Conservation (phyloP, 2,888 invertebrate genomes). For the Capitulum mitella region DNA sequence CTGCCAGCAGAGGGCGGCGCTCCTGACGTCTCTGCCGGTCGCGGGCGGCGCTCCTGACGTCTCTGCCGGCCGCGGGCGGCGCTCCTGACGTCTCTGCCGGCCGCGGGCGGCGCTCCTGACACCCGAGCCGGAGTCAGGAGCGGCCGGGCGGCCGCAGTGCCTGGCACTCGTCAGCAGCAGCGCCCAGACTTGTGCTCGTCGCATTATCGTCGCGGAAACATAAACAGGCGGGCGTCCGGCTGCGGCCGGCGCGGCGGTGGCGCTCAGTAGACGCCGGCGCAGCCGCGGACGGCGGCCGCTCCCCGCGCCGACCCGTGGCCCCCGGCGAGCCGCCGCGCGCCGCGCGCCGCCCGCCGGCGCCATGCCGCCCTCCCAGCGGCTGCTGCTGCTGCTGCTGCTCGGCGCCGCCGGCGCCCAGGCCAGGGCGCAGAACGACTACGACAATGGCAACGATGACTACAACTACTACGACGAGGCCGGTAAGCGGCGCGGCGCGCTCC, state of each 20-base stretch:
- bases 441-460: conserved; percentile 36
- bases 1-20: neutral
- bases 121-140: neutral
- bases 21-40: neutral
- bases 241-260: conserved; percentile 43
- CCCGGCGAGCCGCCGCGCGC: conserved; percentile 20
- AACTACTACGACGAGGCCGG: conserved; percentile 36
- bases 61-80: neutral
- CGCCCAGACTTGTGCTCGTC: neutral
- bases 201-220: neutral
- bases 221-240: conserved; percentile 41
- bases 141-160: neutral
- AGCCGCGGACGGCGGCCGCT: conserved; percentile 20
- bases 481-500: neutral
- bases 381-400: conserved; percentile 29
- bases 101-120: neutral
- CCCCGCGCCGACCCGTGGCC: conserved; percentile 1
- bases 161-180: neutral
- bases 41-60: neutral
- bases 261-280: conserved; percentile 6
- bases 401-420: conserved; percentile 22
- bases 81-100: neutral
- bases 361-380: conserved; percentile 29
- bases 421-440: conserved; percentile 14
- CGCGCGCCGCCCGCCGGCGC: conserved; percentile 27